phyloP scores from a whole-genome alignment of 53 echinoderm and acorn worm species.

The Arbacia lixula region DNA sequence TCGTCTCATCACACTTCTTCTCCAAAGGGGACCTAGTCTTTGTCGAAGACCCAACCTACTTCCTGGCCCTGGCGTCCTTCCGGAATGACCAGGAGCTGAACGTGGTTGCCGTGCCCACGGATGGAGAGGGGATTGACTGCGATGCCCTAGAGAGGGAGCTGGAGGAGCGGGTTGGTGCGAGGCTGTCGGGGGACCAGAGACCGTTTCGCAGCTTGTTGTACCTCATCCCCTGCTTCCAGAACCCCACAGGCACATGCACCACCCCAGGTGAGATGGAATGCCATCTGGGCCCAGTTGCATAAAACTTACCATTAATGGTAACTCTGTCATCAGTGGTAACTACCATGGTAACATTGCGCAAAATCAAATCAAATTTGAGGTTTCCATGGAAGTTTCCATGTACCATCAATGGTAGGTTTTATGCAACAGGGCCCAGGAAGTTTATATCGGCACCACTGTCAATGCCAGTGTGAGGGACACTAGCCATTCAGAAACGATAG shows the following conservation, averaged over 20 bases:
- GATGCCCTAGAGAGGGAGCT: slow-evolving; percentile 65
- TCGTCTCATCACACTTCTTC: slow-evolving; percentile 70
- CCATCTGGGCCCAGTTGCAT: too few relatives aligned
- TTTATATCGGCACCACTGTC: too few relatives aligned
- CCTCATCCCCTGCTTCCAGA: slow-evolving; percentile 73
- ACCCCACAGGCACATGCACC: slow-evolving; percentile 72
- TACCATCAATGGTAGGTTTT: too few relatives aligned
- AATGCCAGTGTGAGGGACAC: too few relatives aligned
- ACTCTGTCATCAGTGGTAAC: too few relatives aligned
- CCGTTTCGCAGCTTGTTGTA: slow-evolving; percentile 79
- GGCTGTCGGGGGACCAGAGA: slow-evolving; percentile 13
- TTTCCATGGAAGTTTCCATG: too few relatives aligned
- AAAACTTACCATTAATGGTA: too few relatives aligned
- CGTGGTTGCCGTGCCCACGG: slow-evolving; percentile 68
- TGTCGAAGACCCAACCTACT: slow-evolving; percentile 87
- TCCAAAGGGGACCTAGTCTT: slow-evolving; percentile 74
- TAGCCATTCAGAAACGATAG: too few relatives aligned
- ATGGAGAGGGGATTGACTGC: slow-evolving; percentile 68
- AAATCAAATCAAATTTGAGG: too few relatives aligned
- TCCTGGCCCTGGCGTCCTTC: slow-evolving; percentile 63
- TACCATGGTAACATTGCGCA: too few relatives aligned
- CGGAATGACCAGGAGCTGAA: slow-evolving; percentile 61
- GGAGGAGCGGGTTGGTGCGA: slow-evolving; percentile 44
- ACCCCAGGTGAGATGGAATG: slow-evolving; percentile 67
- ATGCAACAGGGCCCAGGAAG: too few relatives aligned